Conservation (phyloP, 2,888 invertebrate species). For the Coleophora flavipennella region DNA sequence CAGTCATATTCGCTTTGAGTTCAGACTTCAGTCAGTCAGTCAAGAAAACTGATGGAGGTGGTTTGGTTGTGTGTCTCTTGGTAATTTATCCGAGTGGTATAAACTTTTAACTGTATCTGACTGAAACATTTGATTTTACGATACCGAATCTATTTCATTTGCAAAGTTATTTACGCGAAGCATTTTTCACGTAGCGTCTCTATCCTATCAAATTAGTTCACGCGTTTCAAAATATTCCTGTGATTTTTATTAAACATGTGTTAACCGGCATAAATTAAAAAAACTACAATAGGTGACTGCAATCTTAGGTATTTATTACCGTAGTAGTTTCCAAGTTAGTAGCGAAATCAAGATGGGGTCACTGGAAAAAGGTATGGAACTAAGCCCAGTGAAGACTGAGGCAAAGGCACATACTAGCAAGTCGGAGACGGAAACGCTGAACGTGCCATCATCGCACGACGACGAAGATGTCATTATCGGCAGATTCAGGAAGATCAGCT, state of each 20-base stretch:
- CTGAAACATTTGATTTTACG: slow-evolving; percentile 4
- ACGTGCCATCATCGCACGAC: slow-evolving; percentile 26
- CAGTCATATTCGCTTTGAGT: too few species aligned
- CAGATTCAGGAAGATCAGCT: slow-evolving; percentile 65
- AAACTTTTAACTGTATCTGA: slow-evolving; percentile 15
- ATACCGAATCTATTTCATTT: neutral
- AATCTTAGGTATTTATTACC: too few species aligned
- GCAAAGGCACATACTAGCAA: slow-evolving; percentile 23
- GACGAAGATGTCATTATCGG: slow-evolving; percentile 67
- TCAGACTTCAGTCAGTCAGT: slow-evolving; percentile 14
- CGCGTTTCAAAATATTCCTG: too few species aligned
- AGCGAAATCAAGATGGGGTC: slow-evolving; percentile 34
- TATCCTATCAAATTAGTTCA: too few species aligned
- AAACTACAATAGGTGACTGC: too few species aligned
- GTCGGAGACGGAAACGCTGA: slow-evolving; percentile 28
- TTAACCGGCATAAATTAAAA: too few species aligned
- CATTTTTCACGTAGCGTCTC: neutral
- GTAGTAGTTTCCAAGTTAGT: neutral
- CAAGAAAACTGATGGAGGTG: slow-evolving; percentile 13
- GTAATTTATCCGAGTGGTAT: slow-evolving; percentile 19
- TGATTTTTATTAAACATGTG: too few species aligned
- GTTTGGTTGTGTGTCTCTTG: slow-evolving; percentile 13
- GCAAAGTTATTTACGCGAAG: neutral
- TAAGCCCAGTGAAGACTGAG: slow-evolving; percentile 43
- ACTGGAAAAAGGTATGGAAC: slow-evolving; percentile 55